Evolutionary conservation across 2,797 vertebrate species (phyloP).

Genomic region (Spondyliosoma cantharus): DNA sequence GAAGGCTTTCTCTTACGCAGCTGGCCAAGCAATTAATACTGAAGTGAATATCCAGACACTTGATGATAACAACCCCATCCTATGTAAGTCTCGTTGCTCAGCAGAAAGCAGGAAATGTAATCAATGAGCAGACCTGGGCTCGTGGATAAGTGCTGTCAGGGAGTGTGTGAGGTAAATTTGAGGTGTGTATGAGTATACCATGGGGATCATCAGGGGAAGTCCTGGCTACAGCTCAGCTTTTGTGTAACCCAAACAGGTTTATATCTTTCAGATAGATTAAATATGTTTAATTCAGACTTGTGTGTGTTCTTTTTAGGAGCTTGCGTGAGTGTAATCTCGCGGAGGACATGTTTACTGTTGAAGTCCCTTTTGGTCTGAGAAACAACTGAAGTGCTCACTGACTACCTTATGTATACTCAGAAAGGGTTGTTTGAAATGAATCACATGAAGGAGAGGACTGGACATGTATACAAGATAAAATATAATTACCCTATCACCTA

Average conservation of each 20-base stretch:
- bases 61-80: constrained; percentile 70
- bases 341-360: constrained; percentile 75
- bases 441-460: constrained; percentile 79
- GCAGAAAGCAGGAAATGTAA: constrained; percentile 70
- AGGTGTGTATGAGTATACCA: constrained; percentile 58
- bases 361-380: constrained; percentile 72
- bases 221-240: constrained; percentile 50
- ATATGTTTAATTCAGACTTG: constrained; percentile 64
- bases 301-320: constrained; percentile 72
- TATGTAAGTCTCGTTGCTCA: constrained; percentile 60
- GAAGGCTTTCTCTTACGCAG: constrained; percentile 58
- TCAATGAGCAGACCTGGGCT: constrained; percentile 50
- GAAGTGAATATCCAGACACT: constrained; percentile 66
- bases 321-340: constrained; percentile 70
- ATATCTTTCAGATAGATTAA: constrained; percentile 63
- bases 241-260: constrained; percentile 62
- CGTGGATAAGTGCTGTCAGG: constrained; percentile 62
- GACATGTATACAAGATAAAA: constrained; percentile 84
- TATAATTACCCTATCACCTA: constrained; percentile 82
- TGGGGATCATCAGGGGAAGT: constrained; percentile 43
- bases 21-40: constrained; percentile 77
- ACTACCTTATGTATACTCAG: constrained; percentile 82
- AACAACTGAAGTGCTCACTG: constrained; percentile 75
- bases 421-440: constrained; percentile 81
- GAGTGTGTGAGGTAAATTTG: constrained; percentile 58